Evolutionary conservation across 2,113 vertebrate species (phyloP).

Genomic region (Seriola dumerili): DNA sequence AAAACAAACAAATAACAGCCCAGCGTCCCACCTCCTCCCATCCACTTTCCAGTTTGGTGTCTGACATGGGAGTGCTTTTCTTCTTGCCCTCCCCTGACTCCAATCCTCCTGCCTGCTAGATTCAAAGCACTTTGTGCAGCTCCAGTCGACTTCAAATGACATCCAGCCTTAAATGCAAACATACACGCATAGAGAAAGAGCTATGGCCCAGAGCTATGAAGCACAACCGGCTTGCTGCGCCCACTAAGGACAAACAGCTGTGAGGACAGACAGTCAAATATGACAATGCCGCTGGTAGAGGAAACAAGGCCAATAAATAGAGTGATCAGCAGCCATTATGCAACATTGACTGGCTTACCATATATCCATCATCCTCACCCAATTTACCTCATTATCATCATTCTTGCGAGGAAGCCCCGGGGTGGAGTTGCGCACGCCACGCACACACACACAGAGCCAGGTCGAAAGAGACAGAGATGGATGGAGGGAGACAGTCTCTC

Average conservation of each 20-base stretch:
- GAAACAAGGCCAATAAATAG: conserved; percentile 63
- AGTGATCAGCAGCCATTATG: conserved; percentile 68
- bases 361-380: conserved; percentile 65
- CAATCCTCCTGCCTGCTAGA: conserved; percentile 49
- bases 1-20: conserved; percentile 60
- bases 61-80: conserved; percentile 56
- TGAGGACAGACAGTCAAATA: conserved; percentile 49
- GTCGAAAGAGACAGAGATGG: conserved; percentile 72
- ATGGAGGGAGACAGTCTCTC: conserved; percentile 74
- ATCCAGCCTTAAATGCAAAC: conserved; percentile 56
- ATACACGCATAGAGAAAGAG: conserved; percentile 36
- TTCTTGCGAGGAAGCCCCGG: conserved; percentile 57
- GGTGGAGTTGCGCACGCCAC: conserved; percentile 18
- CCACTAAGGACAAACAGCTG: conserved; percentile 64
- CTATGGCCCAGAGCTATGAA: conserved; percentile 43
- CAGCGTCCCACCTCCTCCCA: conserved; percentile 16
- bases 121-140: conserved; percentile 64
- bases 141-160: conserved; percentile 67
- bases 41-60: conserved; percentile 34
- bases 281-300: conserved; percentile 27
- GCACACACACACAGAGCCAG: conserved; percentile 47
- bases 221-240: conserved; percentile 25
- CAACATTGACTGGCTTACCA: conserved; percentile 55
- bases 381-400: conserved; percentile 70
- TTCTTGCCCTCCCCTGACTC: conserved; percentile 55